A percentile compares a stretch with the other conserved stretches of the same genome.
These are phyloP conservation scores for Diceros bicornis DNA, from an alignment of 2,797 vertebrate species.

Conservation along the genomic window DNA sequence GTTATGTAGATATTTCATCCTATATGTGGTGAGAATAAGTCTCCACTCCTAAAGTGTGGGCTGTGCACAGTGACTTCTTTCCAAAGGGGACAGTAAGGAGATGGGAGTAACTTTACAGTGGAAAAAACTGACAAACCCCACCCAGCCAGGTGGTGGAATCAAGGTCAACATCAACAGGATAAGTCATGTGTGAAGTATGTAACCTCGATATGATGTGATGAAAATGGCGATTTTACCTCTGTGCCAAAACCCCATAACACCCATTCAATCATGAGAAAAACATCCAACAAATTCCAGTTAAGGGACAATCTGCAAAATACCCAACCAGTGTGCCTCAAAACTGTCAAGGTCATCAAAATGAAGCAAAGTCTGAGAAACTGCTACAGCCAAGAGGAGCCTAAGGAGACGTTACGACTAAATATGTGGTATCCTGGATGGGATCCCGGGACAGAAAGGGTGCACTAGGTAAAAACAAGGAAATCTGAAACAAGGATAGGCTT, in stretches of 20 bases:
- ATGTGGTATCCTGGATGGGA: no score
- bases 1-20: background rate
- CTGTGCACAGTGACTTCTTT: background rate
- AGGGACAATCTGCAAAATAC: background rate
- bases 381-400: background rate
- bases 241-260: background rate
- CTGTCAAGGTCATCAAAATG: background rate
- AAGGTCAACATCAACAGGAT: background rate
- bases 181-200: no score
- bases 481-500: background rate
- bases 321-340: background rate
- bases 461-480: background rate
- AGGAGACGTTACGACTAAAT: no score
- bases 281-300: background rate
- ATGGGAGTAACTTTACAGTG: background rate
- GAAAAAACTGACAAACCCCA: background rate
- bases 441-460: background rate
- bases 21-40: background rate
- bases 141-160: background rate
- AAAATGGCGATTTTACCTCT: background rate
- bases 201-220: background rate
- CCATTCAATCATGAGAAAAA: background rate
- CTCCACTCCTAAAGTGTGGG: background rate
- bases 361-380: background rate
- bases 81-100: background rate